Conservation (phyloP, 1,140 invertebrate genomes). For the Triops longicaudatus region DNA sequence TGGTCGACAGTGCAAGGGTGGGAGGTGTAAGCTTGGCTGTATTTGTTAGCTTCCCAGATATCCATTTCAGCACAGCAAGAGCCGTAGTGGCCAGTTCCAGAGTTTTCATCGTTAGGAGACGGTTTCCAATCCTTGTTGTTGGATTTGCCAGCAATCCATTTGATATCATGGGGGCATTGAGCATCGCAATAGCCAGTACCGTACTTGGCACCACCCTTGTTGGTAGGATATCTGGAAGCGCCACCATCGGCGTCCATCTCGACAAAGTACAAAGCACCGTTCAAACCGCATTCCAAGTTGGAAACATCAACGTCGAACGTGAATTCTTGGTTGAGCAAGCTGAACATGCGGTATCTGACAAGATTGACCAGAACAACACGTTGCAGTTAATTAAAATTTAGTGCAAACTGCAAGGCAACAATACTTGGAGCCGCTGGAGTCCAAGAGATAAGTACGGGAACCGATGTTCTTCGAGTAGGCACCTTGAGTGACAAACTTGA, state of each 20-base stretch:
- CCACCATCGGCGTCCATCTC: conserved; percentile 34
- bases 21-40: conserved; percentile 30
- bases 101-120: conserved; percentile 30
- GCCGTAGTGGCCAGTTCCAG: conserved; percentile 32
- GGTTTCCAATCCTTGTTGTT: conserved; percentile 31
- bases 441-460: conserved; percentile 32
- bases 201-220: conserved; percentile 32
- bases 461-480: conserved; percentile 32
- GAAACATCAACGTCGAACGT: conserved; percentile 32
- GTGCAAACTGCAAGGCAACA: neutral
- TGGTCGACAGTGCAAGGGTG: conserved; percentile 30
- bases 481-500: conserved; percentile 31
- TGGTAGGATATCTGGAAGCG: conserved; percentile 29
- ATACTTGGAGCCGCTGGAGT: conserved; percentile 29
- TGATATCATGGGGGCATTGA: conserved; percentile 34
- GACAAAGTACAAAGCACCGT: conserved; percentile 33
- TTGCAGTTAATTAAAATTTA: neutral
- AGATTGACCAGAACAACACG: neutral
- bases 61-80: conserved; percentile 32
- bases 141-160: conserved; percentile 32
- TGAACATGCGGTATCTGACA: conserved; percentile 32
- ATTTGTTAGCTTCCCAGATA: conserved; percentile 33
- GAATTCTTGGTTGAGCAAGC: conserved; percentile 32
- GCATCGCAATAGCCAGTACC: conserved; percentile 34
- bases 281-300: conserved; percentile 31